phyloP scores from a whole-genome alignment of 1,140 invertebrate genomes.

The Lanistes nyassanus region DNA sequence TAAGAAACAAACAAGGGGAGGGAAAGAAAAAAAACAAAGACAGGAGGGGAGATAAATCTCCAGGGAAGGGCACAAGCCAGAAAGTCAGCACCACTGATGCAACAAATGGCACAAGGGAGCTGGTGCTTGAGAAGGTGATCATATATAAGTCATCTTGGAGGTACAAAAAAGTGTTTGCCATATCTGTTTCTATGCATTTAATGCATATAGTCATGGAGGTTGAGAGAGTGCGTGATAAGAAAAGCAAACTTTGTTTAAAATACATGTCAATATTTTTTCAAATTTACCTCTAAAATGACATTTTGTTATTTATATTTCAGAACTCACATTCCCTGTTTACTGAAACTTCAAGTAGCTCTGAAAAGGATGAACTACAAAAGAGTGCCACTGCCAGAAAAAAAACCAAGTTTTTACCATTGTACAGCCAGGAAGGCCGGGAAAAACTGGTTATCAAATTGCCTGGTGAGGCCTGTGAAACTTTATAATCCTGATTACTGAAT shows the following conservation, averaged over 20 bases:
- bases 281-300: not conserved
- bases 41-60: not conserved
- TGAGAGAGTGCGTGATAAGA: not conserved
- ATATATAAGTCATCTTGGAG: too few species aligned
- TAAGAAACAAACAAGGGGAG: not conserved
- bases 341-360: not conserved
- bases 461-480: slow-evolving; percentile 40
- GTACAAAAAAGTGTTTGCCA: too few species aligned
- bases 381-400: slow-evolving; percentile 73
- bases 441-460: slow-evolving; percentile 66
- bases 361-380: not conserved
- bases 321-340: not conserved
- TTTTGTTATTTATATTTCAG: not conserved
- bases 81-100: too few species aligned
- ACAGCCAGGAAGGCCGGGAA: slow-evolving; percentile 77
- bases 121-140: too few species aligned
- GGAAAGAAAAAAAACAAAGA: not conserved
- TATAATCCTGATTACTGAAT: too few species aligned
- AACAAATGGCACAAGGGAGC: too few species aligned
- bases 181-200: too few species aligned
- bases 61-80: not conserved
- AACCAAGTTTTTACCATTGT: slow-evolving; percentile 80
- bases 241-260: not conserved
- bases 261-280: too few species aligned
- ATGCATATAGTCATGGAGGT: not conserved